Evolutionary conservation across 2,888 invertebrate genomes (phyloP), one percentile per base, ranked within the genome.

Genomic region (Clitarchus hookeri): DNA sequence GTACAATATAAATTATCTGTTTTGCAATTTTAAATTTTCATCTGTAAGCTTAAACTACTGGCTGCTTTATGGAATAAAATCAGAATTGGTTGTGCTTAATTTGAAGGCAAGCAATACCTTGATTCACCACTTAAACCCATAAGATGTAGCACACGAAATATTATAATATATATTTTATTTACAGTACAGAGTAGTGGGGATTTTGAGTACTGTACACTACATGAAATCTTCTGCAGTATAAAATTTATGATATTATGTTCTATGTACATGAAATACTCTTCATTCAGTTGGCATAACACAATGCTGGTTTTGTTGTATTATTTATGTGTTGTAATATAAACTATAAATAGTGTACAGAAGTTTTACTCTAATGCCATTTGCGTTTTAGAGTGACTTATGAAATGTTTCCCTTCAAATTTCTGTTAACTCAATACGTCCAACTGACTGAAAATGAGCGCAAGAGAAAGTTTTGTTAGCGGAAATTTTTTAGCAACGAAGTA

Each of bases 291-390:
- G n/a, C 65, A 65, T 65, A 65, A 65, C 16, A n/a, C 65, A 65
- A 65, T 65, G 16, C 65, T n/a, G 19, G 65, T 65, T 65, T n/a
- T 65, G 65, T 65, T 65, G 65, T 65, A 2, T n/a, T 65, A 65
- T 65, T 65, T 65, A 65, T 65, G 16, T 65, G 65, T 65, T 65
- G 65, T 65, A 65, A 65, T 65, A 65, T 65, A 65, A 65, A 65
- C 16, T 65, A 65, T 65, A 65, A 65, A 65, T 65, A 65, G 19
- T 65, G 65, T 65, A 65, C 65, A 65, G 65, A 65, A 65, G 53
- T 6, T 65, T 65, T 65, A 16, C 16, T 23, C 16, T 65, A 23
- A 65, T 65, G 16, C n/a, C n/a, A 11, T n/a, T 65, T 23, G n/a
- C 0, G 2, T 53, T 16, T 53, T 53, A 53, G 11, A 65, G 65